Conservation (phyloP, 2,888 invertebrate species). For the Leistus spinibarbis region DNA sequence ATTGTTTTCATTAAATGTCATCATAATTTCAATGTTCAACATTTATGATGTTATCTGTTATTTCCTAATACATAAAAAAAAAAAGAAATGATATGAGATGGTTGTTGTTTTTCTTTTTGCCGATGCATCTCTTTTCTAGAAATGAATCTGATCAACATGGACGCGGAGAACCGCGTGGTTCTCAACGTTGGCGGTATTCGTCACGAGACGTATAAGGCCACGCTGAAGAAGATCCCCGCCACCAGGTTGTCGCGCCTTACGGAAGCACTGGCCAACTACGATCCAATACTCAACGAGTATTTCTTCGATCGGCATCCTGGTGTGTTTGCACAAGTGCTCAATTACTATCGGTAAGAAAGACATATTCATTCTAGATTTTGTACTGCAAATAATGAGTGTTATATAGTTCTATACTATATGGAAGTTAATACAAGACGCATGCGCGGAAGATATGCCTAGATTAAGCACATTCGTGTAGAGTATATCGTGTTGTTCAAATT, state of each 20-base stretch:
- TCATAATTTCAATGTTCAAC: too few species aligned
- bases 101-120: neutral
- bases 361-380: neutral
- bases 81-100: neutral
- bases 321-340: slow-evolving; percentile 94
- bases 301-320: slow-evolving; percentile 99
- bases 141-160: slow-evolving; percentile 93
- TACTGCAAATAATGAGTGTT: neutral
- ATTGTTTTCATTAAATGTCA: too few species aligned
- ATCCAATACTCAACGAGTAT: slow-evolving; percentile 98
- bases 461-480: too few species aligned
- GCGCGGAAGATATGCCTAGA: too few species aligned
- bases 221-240: slow-evolving; percentile 96
- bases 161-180: slow-evolving; percentile 98
- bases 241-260: slow-evolving; percentile 91
- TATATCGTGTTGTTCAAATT: too few species aligned
- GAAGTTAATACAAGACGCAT: neutral
- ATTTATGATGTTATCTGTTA: too few species aligned
- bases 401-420: too few species aligned
- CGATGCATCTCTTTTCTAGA: slow-evolving; percentile 49
- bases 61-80: too few species aligned
- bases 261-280: slow-evolving; percentile 98
- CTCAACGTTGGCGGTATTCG: slow-evolving; percentile 98
- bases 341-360: slow-evolving; percentile 83
- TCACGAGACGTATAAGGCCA: slow-evolving; percentile 95